Evolutionary conservation across 1,140 invertebrate genomes (phyloP).

Genomic region (Sycophila sp.): DNA sequence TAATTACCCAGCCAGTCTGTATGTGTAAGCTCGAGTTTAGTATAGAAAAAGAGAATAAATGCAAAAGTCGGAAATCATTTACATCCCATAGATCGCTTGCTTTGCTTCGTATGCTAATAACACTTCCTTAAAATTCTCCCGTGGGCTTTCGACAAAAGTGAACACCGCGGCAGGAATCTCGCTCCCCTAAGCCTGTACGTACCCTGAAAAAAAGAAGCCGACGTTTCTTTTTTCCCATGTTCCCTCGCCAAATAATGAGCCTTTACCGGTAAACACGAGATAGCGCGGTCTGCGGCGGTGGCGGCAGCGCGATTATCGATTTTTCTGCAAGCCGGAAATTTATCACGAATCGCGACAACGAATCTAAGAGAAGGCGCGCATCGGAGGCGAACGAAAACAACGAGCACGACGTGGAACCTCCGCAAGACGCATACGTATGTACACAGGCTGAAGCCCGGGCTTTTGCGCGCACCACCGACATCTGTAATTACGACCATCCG

Average conservation of each 20-base stretch:
- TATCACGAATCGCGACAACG: constrained; percentile 26
- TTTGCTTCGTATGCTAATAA: no score
- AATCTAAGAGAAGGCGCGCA: constrained; percentile 7
- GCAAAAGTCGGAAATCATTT: no score
- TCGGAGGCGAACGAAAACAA: constrained; percentile 10
- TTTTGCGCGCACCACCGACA: neutral
- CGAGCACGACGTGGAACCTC: neutral
- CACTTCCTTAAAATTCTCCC: no score
- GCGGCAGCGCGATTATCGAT: constrained; percentile 23
- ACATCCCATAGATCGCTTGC: no score
- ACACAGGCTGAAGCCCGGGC: neutral
- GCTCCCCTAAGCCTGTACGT: no score
- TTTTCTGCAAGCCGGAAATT: constrained; percentile 24
- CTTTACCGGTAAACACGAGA: neutral
- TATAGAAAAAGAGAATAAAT: no score
- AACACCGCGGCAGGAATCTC: no score
- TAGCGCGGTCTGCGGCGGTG: neutral
- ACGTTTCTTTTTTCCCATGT: neutral
- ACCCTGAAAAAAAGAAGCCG: no score
- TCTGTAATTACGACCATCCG: constrained; percentile 27
- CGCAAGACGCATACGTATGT: neutral
- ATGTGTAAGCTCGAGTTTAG: no score
- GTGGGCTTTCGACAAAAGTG: no score
- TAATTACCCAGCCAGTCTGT: no score
- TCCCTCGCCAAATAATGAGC: constrained; percentile 13